Percentiles rank a stretch among this genome's conserved stretches.
phyloP scores from a whole-genome alignment of 2,888 invertebrate species.

The Tipula helvola region DNA sequence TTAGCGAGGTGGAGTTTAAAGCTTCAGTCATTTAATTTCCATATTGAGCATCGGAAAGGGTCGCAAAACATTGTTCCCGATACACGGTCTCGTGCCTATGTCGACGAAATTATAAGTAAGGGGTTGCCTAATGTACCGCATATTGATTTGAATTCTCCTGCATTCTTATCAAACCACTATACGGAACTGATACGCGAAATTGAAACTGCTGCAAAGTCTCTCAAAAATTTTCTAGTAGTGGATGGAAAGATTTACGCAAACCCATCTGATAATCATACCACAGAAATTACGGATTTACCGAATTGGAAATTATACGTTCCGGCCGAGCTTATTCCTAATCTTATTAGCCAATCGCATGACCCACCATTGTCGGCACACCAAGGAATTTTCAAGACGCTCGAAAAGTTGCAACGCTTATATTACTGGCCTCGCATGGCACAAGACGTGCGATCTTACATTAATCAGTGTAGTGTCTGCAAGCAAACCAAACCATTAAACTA shows the following conservation, averaged over 20 bases:
- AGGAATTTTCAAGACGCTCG: too few species aligned
- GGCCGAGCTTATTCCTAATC: too few species aligned
- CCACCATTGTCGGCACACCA: too few species aligned
- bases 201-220: neutral
- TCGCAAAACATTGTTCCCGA: neutral
- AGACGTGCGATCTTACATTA: neutral
- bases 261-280: neutral
- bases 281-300: neutral
- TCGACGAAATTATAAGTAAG: too few species aligned
- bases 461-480: neutral
- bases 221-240: neutral
- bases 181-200: neutral
- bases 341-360: too few species aligned
- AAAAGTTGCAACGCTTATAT: neutral
- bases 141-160: neutral
- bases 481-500: neutral
- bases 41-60: too few species aligned
- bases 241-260: neutral
- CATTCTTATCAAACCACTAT: neutral
- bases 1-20: too few species aligned
- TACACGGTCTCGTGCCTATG: neutral
- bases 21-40: too few species aligned
- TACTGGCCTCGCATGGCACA: neutral
- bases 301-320: too few species aligned
- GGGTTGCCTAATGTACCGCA: neutral